These are phyloP conservation scores for Salminus brasiliensis DNA, from an alignment of 2,113 vertebrate genomes.

Conservation along the genomic window DNA sequence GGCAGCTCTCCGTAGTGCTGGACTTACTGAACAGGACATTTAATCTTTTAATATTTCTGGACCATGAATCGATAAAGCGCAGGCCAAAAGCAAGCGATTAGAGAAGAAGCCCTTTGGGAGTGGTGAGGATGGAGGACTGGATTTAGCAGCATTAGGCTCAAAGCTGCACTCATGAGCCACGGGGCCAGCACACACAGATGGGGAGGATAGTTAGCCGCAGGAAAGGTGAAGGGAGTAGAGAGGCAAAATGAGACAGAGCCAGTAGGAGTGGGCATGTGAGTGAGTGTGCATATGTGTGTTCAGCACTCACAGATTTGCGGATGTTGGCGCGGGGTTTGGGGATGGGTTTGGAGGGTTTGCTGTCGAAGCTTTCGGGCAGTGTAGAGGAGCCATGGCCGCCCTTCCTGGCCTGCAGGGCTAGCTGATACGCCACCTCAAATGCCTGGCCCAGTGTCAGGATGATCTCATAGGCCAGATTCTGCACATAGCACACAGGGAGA, in stretches of 20 bases:
- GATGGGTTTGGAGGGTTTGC: conserved; percentile 95
- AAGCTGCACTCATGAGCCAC: background rate
- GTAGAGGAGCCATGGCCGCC: conserved; percentile 93
- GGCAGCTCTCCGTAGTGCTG: background rate
- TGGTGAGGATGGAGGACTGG: background rate
- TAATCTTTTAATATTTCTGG: background rate
- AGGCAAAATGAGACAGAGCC: background rate
- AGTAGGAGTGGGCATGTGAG: background rate
- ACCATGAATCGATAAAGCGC: background rate
- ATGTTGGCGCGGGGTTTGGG: conserved; percentile 98
- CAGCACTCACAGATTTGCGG: conserved; percentile 93
- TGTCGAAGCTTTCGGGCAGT: conserved; percentile 97
- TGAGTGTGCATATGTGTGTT: background rate
- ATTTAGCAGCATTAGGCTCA: background rate
- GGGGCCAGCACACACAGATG: background rate
- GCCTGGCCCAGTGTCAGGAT: conserved; percentile 98
- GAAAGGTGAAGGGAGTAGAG: background rate
- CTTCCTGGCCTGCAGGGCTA: conserved; percentile 96
- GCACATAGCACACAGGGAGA: conserved; percentile 46
- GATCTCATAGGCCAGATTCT: conserved; percentile 99
- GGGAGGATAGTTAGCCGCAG: background rate
- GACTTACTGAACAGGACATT: background rate
- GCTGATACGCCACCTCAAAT: conserved; percentile 98
- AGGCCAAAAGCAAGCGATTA: background rate
- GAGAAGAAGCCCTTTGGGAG: background rate